Conservation (phyloP, 2,113 vertebrate species). For the Cettia cetti region DNA sequence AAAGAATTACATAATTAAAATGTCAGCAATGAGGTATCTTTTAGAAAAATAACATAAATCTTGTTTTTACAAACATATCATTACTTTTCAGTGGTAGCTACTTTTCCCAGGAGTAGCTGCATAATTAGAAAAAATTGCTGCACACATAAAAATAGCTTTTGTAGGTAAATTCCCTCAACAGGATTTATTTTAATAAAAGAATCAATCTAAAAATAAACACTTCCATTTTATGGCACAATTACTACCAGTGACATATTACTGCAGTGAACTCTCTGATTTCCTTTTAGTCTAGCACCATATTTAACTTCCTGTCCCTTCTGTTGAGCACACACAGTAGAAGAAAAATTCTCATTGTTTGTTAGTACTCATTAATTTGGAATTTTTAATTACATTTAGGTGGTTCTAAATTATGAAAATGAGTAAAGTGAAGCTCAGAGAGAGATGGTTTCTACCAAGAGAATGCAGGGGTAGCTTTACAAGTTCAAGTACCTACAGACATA, state of each 20-base stretch:
- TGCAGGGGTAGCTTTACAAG: background rate
- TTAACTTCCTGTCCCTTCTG: slow-evolving; percentile 8
- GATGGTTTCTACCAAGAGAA: background rate
- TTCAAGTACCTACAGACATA: background rate
- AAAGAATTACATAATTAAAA: slow-evolving; percentile 34
- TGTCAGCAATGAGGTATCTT: background rate
- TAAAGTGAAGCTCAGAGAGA: background rate
- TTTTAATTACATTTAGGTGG: slow-evolving; percentile 27
- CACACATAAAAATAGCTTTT: background rate
- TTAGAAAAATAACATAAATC: background rate
- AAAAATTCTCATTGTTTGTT: slow-evolving; percentile 9
- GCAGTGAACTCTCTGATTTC: slow-evolving; percentile 41
- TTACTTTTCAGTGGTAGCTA: background rate
- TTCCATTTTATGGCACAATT: slow-evolving; percentile 44
- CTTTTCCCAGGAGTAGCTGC: background rate
- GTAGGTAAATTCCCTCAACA: slow-evolving; percentile 12
- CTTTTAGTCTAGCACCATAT: slow-evolving; percentile 1
- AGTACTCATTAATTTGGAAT: background rate
- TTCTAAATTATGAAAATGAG: background rate
- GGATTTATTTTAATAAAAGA: slow-evolving; percentile 46
- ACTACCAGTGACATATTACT: slow-evolving; percentile 24
- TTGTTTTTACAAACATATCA: slow-evolving; percentile 12
- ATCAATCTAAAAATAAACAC: slow-evolving; percentile 5
- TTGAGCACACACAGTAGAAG: background rate
- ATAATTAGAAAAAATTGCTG: slow-evolving; percentile 41